A percentile compares a stretch with the other conserved stretches of the same genome.
Conservation (phyloP, 2,113 vertebrate species). For the Solea senegalensis region DNA sequence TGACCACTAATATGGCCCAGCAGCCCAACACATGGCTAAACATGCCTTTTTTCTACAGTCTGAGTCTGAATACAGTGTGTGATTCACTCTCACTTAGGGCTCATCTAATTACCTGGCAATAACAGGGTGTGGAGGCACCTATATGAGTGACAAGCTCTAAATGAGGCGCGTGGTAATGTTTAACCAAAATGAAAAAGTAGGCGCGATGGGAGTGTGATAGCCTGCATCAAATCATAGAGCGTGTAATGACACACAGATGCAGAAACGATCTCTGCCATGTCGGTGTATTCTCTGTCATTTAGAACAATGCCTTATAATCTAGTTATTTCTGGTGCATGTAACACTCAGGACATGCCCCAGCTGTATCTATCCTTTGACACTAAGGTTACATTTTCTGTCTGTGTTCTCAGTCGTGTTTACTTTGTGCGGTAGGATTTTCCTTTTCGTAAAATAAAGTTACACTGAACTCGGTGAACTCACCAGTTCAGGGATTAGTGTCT, state of each 20-base stretch:
- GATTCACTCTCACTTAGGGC: constrained; percentile 41
- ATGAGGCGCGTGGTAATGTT: constrained; percentile 41
- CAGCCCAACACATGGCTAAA: constrained; percentile 49
- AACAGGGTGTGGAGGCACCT: constrained; percentile 30
- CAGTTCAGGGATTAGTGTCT: too few species aligned
- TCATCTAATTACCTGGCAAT: constrained; percentile 59
- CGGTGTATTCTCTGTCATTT: constrained; percentile 19
- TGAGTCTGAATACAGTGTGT: constrained; percentile 17
- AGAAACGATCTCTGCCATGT: constrained; percentile 16
- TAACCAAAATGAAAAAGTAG: constrained; percentile 49
- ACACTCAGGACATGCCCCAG: constrained; percentile 23
- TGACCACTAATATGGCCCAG: constrained; percentile 43
- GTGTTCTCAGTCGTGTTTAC: neutral
- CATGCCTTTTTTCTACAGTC: constrained; percentile 11
- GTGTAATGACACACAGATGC: constrained; percentile 45
- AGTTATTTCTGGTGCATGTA: constrained; percentile 20
- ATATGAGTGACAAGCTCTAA: constrained; percentile 19
- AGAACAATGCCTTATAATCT: constrained; percentile 39
- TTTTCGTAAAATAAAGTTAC: neutral
- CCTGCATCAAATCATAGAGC: constrained; percentile 56
- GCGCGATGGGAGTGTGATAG: constrained; percentile 2
- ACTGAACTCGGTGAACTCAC: neutral
- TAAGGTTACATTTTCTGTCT: neutral
- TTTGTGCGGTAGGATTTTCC: neutral
- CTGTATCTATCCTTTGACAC: neutral